phyloP scores from a whole-genome alignment of 2,888 invertebrate genomes.

The Tridacna crocea region DNA sequence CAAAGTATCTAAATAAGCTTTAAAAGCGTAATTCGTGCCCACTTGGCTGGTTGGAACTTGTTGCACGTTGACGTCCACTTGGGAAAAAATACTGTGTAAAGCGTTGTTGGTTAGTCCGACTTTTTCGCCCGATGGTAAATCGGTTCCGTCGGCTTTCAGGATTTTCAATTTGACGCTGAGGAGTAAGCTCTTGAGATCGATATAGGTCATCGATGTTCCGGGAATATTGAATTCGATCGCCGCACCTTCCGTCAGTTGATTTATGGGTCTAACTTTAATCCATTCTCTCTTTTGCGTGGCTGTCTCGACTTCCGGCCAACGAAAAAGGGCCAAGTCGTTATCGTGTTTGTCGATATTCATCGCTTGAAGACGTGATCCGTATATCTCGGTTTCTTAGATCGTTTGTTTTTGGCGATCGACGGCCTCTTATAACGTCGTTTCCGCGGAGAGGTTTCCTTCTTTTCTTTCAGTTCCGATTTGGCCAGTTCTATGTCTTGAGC shows the following conservation, averaged over 20 bases:
- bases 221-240: constrained; percentile 43
- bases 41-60: constrained; percentile 36
- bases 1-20: constrained; percentile 33
- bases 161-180: constrained; percentile 36
- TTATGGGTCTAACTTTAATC: constrained; percentile 13
- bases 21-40: constrained; percentile 34
- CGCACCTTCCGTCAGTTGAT: constrained; percentile 23
- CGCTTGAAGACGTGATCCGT: neutral
- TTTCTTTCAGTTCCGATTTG: constrained; percentile 29
- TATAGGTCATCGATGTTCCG: constrained; percentile 30
- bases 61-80: constrained; percentile 39
- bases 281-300: constrained; percentile 19
- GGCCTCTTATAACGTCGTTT: constrained; percentile 1
- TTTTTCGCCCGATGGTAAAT: neutral
- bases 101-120: constrained; percentile 36
- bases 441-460: neutral
- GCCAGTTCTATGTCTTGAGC: constrained; percentile 35
- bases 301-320: constrained; percentile 3
- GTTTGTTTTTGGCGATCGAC: constrained; percentile 13
- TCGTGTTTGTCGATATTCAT: neutral
- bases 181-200: constrained; percentile 26
- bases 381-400: neutral
- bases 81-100: constrained; percentile 39
- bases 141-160: constrained; percentile 31
- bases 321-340: constrained; percentile 3